These are phyloP conservation scores for Himantopus leucocephalus DNA, from an alignment of 2,113 vertebrate species.

Conservation along the genomic window DNA sequence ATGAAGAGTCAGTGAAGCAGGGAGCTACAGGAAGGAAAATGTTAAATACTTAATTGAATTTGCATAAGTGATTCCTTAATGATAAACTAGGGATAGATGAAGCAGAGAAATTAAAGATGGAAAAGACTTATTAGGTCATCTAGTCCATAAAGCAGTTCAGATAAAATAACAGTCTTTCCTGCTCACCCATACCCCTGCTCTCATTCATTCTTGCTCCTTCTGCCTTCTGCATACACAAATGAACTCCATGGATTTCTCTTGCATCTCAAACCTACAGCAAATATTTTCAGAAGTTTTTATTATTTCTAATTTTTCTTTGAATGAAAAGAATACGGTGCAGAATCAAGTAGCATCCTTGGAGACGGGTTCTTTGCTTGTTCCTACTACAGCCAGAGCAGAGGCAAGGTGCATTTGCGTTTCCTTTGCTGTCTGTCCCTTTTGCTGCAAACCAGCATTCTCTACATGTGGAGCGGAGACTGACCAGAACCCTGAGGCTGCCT, in stretches of 20 bases:
- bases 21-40: constrained; percentile 55
- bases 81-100: constrained; percentile 48
- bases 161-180: constrained; percentile 36
- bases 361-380: background rate
- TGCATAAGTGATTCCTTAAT: constrained; percentile 55
- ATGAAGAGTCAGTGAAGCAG: constrained; percentile 21
- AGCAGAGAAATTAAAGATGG: constrained; percentile 26
- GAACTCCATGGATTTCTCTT: background rate
- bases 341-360: background rate
- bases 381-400: background rate
- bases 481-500: background rate
- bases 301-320: background rate
- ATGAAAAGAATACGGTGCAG: background rate
- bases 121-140: constrained; percentile 29
- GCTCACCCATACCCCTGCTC: background rate
- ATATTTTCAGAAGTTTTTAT: background rate
- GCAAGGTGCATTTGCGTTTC: background rate
- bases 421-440: background rate
- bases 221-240: background rate
- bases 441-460: background rate
- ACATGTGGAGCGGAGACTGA: background rate
- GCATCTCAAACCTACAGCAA: background rate
- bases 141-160: constrained; percentile 10
- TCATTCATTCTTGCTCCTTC: background rate
- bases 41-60: constrained; percentile 68